Evolutionary conservation across 2,888 invertebrate species (phyloP), one percentile per base, ranked within the genome.

Genomic region (Doris montereyensis): DNA sequence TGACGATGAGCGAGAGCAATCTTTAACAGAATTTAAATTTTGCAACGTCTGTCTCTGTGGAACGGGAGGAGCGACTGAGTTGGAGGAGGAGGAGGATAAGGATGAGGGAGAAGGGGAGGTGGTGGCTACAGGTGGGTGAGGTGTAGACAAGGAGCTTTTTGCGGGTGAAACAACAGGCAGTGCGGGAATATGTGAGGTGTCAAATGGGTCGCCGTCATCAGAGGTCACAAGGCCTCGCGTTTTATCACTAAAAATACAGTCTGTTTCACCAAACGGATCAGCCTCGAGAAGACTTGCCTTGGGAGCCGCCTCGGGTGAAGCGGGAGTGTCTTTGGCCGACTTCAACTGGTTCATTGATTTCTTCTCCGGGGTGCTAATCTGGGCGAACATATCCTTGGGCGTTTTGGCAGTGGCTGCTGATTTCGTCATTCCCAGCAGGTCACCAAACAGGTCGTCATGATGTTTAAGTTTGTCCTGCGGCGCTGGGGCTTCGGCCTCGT

Each of bases 311-410:
- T 83, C 79, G 34, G 81, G 67, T 24, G 84, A 82, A 13, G 76
- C 28, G 13, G 79, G 70, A 24, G 81, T 72, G 58, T 76, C 58
- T 74, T 73, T 78, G 21, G 77, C 83, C 17, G 79, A 80, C 72
- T 84, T 84, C 79, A 88, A 68, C 65, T 85, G 85, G 82, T 87
- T 87, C 76, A 88, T 78, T 32, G 85, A 82, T 80, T 84, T 87
- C 80, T 87, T 88, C 8, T 86, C 81, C 28, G 84, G 83, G 21
- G 84, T 57, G 60, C 78, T 82, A 28, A 83, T 52, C 26, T 85
- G 85, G 41, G 81, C 83, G 83, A 88, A 88, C 83, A 88, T 81
- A 26, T 87, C 86, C 76, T 87, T 88, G 13, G 87, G 87, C 28
- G 84, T 80, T 73, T 84, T 84, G 21, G 65, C 76, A 8, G 32